Percentiles rank a stretch among this genome's conserved stretches.
These are phyloP conservation scores for Leptodactylus fallax DNA, from an alignment of 2,797 vertebrate genomes.

Conservation along the genomic window DNA sequence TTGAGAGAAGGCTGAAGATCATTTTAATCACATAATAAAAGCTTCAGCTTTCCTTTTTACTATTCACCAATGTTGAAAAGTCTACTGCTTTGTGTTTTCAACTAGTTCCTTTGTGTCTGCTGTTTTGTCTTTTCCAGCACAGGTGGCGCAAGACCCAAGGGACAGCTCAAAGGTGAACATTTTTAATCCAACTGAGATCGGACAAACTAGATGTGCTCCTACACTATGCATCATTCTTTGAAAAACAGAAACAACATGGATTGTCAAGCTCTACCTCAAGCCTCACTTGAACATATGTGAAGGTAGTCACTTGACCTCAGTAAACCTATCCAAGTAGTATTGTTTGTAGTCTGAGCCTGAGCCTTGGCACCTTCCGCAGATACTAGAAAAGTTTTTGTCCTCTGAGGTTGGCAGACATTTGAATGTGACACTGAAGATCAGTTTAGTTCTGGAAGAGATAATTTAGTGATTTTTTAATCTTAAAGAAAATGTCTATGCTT, in stretches of 20 bases:
- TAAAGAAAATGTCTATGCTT: neutral
- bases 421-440: neutral
- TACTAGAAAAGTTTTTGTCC: neutral
- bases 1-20: slow-evolving; percentile 55
- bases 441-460: neutral
- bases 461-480: neutral
- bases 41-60: slow-evolving; percentile 33
- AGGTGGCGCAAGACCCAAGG: slow-evolving; percentile 52
- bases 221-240: neutral
- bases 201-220: slow-evolving; percentile 12
- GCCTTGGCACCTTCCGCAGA: neutral
- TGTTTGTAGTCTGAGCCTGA: too few relatives aligned
- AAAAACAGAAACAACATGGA: neutral
- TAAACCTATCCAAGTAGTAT: neutral
- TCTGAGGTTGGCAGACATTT: neutral
- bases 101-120: slow-evolving; percentile 54
- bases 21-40: slow-evolving; percentile 63
- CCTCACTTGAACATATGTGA: neutral
- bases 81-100: slow-evolving; percentile 48
- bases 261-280: neutral
- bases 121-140: slow-evolving; percentile 50
- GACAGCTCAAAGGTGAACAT: slow-evolving; percentile 49
- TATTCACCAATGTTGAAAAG: slow-evolving; percentile 50
- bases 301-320: neutral
- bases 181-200: slow-evolving; percentile 33